phyloP scores from a whole-genome alignment of 2,888 invertebrate species.

The Acrobasis consociella region DNA sequence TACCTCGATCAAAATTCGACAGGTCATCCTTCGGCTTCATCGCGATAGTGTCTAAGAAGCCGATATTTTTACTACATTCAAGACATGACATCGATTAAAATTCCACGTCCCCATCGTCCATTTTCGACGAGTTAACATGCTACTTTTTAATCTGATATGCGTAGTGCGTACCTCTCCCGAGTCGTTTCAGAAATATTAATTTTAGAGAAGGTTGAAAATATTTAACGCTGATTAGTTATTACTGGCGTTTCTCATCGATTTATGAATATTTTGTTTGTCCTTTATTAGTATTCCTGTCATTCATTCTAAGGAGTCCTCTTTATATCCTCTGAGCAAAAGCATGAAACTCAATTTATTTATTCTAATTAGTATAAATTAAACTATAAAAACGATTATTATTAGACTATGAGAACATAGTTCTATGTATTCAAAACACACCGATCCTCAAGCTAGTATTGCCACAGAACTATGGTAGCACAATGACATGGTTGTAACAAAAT shows the following conservation, averaged over 20 bases:
- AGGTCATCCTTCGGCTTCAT: slow-evolving; percentile 58
- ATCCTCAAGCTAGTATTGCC: neutral
- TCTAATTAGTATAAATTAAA: too few relatives aligned
- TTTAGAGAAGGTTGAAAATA: slow-evolving; percentile 11
- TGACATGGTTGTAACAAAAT: neutral
- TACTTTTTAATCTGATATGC: slow-evolving; percentile 38
- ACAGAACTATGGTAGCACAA: neutral
- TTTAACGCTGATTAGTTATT: slow-evolving; percentile 1
- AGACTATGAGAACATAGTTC: too few relatives aligned
- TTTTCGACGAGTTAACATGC: slow-evolving; percentile 56
- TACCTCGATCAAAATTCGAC: slow-evolving; percentile 61
- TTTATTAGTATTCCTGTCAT: too few relatives aligned
- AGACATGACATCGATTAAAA: slow-evolving; percentile 61
- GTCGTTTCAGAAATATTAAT: slow-evolving; percentile 12
- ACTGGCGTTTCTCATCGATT: too few relatives aligned
- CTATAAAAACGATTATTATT: too few relatives aligned
- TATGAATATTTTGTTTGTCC: too few relatives aligned
- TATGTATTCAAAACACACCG: neutral
- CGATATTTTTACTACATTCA: slow-evolving; percentile 49
- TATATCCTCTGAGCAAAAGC: too few relatives aligned
- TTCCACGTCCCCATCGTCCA: slow-evolving; percentile 55
- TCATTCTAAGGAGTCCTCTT: too few relatives aligned
- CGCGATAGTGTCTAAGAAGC: slow-evolving; percentile 46
- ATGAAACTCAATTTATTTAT: too few relatives aligned
- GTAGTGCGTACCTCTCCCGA: slow-evolving; percentile 17